Conservation (phyloP, 2,888 invertebrate genomes). For the Homarus gammarus region DNA sequence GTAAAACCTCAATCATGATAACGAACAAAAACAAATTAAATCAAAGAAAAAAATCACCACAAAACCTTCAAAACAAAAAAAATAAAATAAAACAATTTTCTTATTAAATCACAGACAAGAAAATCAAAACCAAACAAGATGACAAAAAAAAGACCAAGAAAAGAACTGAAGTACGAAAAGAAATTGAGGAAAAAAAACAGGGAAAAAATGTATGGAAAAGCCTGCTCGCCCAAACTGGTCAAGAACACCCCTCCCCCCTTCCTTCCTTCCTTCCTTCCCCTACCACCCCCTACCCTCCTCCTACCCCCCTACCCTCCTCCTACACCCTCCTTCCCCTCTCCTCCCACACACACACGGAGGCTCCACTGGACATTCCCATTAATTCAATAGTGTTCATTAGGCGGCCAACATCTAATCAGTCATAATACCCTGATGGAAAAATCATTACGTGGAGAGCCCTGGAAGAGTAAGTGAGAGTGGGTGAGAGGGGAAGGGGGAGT, state of each 20-base stretch:
- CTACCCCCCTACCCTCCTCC: not conserved
- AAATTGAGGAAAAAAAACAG: not conserved
- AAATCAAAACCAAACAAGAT: no score
- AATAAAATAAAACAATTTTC: not conserved
- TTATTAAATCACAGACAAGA: no score
- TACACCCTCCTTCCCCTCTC: no score
- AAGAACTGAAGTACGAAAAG: no score
- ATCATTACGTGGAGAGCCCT: slow-evolving; percentile 71
- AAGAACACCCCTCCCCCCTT: not conserved
- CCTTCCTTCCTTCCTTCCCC: not conserved
- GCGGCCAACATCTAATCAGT: slow-evolving; percentile 73
- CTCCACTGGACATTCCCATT: slow-evolving; percentile 64
- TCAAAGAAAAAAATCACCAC: no score
- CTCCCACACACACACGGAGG: no score
- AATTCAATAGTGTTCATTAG: slow-evolving; percentile 76
- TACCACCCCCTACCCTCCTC: not conserved
- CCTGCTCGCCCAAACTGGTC: not conserved
- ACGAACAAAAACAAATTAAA: no score
- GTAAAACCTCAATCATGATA: no score
- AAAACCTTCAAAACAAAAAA: no score
- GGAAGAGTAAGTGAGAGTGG: slow-evolving; percentile 16
- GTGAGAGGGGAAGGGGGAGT: not conserved
- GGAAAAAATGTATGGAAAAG: not conserved
- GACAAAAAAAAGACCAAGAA: no score
- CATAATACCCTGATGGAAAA: slow-evolving; percentile 75